These are phyloP conservation scores for Triops cancriformis DNA, from an alignment of 1,140 invertebrate species.

Conservation along the genomic window DNA sequence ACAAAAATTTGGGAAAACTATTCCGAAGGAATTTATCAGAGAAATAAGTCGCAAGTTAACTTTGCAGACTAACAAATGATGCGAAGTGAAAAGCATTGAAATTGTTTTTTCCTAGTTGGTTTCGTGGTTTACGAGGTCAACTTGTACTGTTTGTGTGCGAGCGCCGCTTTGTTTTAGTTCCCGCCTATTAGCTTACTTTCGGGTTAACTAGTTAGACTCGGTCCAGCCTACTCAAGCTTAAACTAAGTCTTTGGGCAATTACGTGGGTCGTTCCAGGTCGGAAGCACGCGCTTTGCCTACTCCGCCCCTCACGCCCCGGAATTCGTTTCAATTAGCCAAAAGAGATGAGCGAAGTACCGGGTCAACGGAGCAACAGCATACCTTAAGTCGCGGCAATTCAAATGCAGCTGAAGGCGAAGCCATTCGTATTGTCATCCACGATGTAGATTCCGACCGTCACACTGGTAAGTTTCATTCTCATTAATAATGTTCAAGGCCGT, in stretches of 20 bases:
- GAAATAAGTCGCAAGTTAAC: too few species aligned
- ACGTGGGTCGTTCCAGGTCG: slow-evolving; percentile 22
- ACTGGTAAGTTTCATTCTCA: slow-evolving; percentile 38
- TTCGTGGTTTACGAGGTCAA: too few species aligned
- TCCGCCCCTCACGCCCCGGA: slow-evolving; percentile 44
- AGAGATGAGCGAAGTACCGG: slow-evolving; percentile 16
- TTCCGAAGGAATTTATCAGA: too few species aligned
- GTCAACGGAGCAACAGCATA: slow-evolving; percentile 38
- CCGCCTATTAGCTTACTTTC: too few species aligned
- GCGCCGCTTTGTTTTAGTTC: too few species aligned
- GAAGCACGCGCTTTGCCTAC: slow-evolving; percentile 41
- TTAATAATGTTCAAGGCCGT: too few species aligned
- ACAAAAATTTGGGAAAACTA: too few species aligned
- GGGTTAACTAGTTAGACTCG: too few species aligned
- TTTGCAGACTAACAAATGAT: too few species aligned
- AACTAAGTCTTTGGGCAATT: not conserved
- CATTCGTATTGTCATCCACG: slow-evolving; percentile 85
- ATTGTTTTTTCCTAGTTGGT: too few species aligned
- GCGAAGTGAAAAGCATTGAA: too few species aligned
- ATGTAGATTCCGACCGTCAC: slow-evolving; percentile 58
- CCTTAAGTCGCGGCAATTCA: slow-evolving; percentile 62
- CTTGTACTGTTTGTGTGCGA: too few species aligned
- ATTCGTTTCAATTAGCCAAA: slow-evolving; percentile 26
- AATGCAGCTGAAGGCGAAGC: slow-evolving; percentile 62
- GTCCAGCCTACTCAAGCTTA: not conserved